These are phyloP conservation scores for Auanema freiburgensis DNA, from an alignment of 2,888 invertebrate genomes.

Conservation along the genomic window DNA sequence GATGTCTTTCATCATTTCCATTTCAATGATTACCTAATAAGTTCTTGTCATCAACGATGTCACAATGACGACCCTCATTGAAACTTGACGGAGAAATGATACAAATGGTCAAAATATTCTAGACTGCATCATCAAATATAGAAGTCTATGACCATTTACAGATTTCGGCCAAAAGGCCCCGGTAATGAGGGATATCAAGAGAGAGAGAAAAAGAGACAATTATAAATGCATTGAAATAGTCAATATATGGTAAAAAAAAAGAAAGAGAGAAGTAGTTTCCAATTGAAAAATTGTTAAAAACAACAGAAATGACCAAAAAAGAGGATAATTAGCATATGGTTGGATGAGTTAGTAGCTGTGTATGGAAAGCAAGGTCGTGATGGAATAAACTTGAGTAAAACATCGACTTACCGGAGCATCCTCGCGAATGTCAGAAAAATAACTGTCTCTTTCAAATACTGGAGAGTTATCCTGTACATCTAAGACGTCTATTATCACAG, in stretches of 20 bases:
- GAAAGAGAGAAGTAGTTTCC: slow-evolving; percentile 1
- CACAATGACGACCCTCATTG: no score
- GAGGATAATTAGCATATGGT: neutral
- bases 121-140: no score
- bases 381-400: slow-evolving; percentile 4
- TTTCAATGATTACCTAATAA: no score
- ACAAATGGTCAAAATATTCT: no score
- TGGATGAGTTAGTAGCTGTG: neutral
- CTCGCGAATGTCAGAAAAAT: slow-evolving; percentile 85
- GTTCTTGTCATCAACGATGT: no score
- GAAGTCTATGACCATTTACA: no score
- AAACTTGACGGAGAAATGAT: no score
- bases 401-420: slow-evolving; percentile 69
- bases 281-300: neutral
- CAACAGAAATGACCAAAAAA: neutral
- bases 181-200: no score
- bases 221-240: slow-evolving; percentile 1
- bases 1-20: no score
- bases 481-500: slow-evolving; percentile 77
- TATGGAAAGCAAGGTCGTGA: neutral
- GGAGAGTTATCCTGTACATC: slow-evolving; percentile 95
- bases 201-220: neutral
- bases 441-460: slow-evolving; percentile 85
- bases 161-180: no score
- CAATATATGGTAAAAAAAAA: neutral